Base-by-base conservation (phyloP, 2,797 vertebrate species). In the Hybognathus amarus region DNA sequence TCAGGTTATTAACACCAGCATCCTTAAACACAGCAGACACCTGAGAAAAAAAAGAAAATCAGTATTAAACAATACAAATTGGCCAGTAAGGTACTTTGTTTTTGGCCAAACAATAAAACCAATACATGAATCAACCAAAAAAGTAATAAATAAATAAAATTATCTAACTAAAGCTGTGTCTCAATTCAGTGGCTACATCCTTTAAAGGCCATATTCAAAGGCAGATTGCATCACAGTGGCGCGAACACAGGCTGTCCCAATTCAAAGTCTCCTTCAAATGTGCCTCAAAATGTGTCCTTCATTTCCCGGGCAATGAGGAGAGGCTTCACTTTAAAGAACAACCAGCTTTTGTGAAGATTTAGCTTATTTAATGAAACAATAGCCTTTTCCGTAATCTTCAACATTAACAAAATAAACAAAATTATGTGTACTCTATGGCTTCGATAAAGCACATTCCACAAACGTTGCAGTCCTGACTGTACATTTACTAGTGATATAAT, bases 1-100 rank as follows among this genome's bases (percentile, higher is more conserved):
- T 97, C 88, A 99, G 92, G 77, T 99, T 99, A 84, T 98, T 99
- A 84, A 99, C 96, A 0, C 98, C 98, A 0, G 95, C 96, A 80
- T 99, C 98, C 93, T 99, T 99, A 87, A 99, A 89, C 88, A 97
- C 91, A 4, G 96, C 94, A 36, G 97, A 97, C 88, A 99, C 97
- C 98, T 99, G 87, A 3, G 8, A 82, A 75, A 2, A 75, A 2
- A 10, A 24, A 33, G 1, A 79, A 11, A 11, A 5, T 74, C 2
- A 52, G 30, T 20, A 54, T 40, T 40, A 42, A 17, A 47, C 40
- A 84, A 15, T 33, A 71, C 2, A 22, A 59, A 36, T 33, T 36
- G 54, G 38, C 36, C 40, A 69, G 75, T 10, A 42, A 3, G 17
- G 38, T 36, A 66, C 3, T 30, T 22, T n/a, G 22, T n/a, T 52